Evolutionary conservation across 2,888 invertebrate species (phyloP).

Genomic region (Trichopoda pennipes): DNA sequence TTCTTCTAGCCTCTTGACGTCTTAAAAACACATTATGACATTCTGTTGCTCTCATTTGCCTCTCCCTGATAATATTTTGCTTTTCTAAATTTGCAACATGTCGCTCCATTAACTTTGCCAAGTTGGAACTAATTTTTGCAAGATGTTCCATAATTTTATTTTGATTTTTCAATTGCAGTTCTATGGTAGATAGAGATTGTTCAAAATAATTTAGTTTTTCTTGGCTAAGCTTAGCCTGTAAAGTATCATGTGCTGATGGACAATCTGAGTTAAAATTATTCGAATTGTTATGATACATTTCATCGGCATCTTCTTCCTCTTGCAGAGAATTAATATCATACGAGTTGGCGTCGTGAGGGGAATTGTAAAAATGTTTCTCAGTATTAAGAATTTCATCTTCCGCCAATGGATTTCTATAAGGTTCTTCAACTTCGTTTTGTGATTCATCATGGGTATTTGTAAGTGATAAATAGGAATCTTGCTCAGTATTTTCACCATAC

Average conservation of each 20-base stretch:
- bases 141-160: slow-evolving; percentile 59
- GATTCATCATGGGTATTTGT: slow-evolving; percentile 34
- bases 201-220: slow-evolving; percentile 31
- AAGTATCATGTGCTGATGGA: not conserved
- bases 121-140: slow-evolving; percentile 43
- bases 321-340: slow-evolving; percentile 25
- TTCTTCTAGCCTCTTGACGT: slow-evolving; percentile 44
- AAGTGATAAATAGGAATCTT: slow-evolving; percentile 14
- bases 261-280: slow-evolving; percentile 37
- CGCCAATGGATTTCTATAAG: slow-evolving; percentile 29
- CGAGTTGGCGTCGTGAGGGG: slow-evolving; percentile 31
- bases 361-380: slow-evolving; percentile 23
- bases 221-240: not conserved
- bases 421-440: slow-evolving; percentile 6
- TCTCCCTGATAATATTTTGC: slow-evolving; percentile 42
- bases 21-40: slow-evolving; percentile 32
- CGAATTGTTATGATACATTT: slow-evolving; percentile 22
- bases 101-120: slow-evolving; percentile 43
- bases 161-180: slow-evolving; percentile 56
- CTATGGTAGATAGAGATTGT: slow-evolving; percentile 36
- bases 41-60: slow-evolving; percentile 20
- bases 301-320: slow-evolving; percentile 10
- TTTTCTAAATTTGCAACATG: slow-evolving; percentile 50
- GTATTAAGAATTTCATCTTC: slow-evolving; percentile 41
- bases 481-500: slow-evolving; percentile 13